Percentiles rank a stretch among this genome's conserved stretches.
These are phyloP conservation scores for Phorcus lineatus DNA, from an alignment of 2,888 invertebrate species.

Conservation along the genomic window DNA sequence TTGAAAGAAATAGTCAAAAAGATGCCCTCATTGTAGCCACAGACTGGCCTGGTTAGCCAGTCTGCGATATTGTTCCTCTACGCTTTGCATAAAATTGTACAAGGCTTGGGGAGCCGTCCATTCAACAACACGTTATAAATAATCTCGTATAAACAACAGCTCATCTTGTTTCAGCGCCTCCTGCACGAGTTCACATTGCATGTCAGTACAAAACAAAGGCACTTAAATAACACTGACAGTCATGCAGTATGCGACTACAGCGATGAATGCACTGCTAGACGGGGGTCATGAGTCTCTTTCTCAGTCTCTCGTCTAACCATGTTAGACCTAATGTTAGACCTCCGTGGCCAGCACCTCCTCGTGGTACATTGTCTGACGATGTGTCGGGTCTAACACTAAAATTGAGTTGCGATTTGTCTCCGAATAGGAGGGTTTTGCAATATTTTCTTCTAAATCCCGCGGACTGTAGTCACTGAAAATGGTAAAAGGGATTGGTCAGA, in stretches of 20 bases:
- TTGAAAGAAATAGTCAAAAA: slow-evolving; percentile 4
- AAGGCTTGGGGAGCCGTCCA: slow-evolving; percentile 12
- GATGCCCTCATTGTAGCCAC: slow-evolving; percentile 14
- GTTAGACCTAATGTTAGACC: slow-evolving; percentile 44
- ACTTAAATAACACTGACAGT: slow-evolving; percentile 20
- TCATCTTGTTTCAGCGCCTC: neutral
- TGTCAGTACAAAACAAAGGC: slow-evolving; percentile 28
- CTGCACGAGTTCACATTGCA: slow-evolving; percentile 26
- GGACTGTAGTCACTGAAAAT: slow-evolving; percentile 44
- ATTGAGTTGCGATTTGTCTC: slow-evolving; percentile 48
- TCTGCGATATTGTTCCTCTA: neutral
- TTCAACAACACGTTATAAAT: slow-evolving; percentile 22
- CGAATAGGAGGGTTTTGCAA: slow-evolving; percentile 46
- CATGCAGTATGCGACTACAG: neutral
- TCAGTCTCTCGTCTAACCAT: slow-evolving; percentile 2
- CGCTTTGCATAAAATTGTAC: slow-evolving; percentile 13
- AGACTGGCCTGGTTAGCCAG: neutral
- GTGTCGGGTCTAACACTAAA: slow-evolving; percentile 50
- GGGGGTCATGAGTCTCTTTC: neutral
- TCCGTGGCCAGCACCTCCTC: slow-evolving; percentile 63
- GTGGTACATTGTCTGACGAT: slow-evolving; percentile 43
- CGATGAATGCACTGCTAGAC: slow-evolving; percentile 17
- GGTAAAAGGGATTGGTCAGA: slow-evolving; percentile 31
- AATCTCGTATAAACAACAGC: slow-evolving; percentile 28
- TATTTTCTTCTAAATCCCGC: slow-evolving; percentile 49